Conservation (phyloP, 1,140 invertebrate species). For the Sweltsa coloradensis region DNA sequence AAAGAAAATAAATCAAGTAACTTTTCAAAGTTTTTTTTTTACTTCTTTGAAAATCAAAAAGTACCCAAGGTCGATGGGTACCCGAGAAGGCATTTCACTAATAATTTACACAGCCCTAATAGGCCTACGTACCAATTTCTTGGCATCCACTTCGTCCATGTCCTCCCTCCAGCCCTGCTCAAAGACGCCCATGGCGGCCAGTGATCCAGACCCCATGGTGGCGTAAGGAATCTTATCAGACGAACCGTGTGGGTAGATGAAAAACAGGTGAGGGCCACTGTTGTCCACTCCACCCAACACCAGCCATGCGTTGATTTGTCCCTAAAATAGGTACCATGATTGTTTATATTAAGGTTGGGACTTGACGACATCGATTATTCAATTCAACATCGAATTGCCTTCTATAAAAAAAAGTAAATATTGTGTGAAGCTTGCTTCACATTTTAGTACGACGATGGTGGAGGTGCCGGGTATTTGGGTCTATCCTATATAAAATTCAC, state of each 20-base stretch:
- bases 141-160: too few relatives aligned
- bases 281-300: slow-evolving; percentile 90
- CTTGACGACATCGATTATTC: too few relatives aligned
- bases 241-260: slow-evolving; percentile 91
- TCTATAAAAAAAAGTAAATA: slow-evolving; percentile 35
- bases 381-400: too few relatives aligned
- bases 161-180: slow-evolving; percentile 81
- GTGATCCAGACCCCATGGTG: slow-evolving; percentile 91
- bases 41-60: slow-evolving; percentile 23
- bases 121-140: too few relatives aligned
- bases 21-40: not conserved
- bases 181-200: slow-evolving; percentile 94
- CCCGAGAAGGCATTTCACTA: too few relatives aligned
- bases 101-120: too few relatives aligned
- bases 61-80: too few relatives aligned
- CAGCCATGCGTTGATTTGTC: slow-evolving; percentile 87
- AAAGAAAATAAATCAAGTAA: not conserved
- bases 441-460: too few relatives aligned
- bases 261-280: slow-evolving; percentile 73
- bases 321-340: too few relatives aligned
- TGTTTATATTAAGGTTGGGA: too few relatives aligned
- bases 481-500: not conserved
- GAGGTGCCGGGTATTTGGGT: too few relatives aligned
- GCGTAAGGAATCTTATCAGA: slow-evolving; percentile 81
- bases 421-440: too few relatives aligned